Conservation (phyloP, 1,140 invertebrate species). For the Cephus cinctus region DNA sequence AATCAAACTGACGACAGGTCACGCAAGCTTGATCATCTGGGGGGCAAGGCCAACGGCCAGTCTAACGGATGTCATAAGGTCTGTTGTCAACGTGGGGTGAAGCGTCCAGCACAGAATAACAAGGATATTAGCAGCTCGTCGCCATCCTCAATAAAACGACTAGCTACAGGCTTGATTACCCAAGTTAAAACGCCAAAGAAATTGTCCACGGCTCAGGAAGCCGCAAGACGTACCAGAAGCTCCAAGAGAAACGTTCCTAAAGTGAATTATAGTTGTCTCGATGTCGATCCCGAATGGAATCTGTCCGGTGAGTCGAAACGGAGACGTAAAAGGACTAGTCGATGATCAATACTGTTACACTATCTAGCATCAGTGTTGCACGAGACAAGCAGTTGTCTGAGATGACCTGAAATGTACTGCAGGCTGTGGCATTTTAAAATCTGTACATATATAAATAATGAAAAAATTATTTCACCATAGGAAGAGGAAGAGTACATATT, state of each 20-base stretch:
- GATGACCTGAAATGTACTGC: constrained; percentile 19
- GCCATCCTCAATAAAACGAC: constrained; percentile 16
- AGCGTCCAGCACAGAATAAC: constrained; percentile 22
- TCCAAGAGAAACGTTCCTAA: constrained; percentile 46
- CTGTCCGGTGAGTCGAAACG: constrained; percentile 40
- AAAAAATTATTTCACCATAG: too few species aligned
- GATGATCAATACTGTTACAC: constrained; percentile 39
- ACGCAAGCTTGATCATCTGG: constrained; percentile 18
- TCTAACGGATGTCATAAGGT: constrained; percentile 20
- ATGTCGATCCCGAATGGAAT: constrained; percentile 43
- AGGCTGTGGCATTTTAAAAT: constrained; percentile 25
- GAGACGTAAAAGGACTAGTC: constrained; percentile 40
- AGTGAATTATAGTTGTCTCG: constrained; percentile 46
- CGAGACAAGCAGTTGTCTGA: constrained; percentile 9
- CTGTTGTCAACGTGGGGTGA: constrained; percentile 19
- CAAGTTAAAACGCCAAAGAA: constrained; percentile 27
- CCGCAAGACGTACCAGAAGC: constrained; percentile 34
- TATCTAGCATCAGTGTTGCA: constrained; percentile 12
- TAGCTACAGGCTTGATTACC: constrained; percentile 4
- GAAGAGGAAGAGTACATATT: too few species aligned
- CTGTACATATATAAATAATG: too few species aligned
- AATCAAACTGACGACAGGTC: neutral
- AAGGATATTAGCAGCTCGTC: constrained; percentile 10
- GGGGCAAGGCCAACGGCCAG: constrained; percentile 18
- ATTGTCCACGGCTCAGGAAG: too few species aligned